Evolutionary conservation across 2,113 vertebrate genomes (phyloP).

Genomic region (Psammodynastes pulverulentus): DNA sequence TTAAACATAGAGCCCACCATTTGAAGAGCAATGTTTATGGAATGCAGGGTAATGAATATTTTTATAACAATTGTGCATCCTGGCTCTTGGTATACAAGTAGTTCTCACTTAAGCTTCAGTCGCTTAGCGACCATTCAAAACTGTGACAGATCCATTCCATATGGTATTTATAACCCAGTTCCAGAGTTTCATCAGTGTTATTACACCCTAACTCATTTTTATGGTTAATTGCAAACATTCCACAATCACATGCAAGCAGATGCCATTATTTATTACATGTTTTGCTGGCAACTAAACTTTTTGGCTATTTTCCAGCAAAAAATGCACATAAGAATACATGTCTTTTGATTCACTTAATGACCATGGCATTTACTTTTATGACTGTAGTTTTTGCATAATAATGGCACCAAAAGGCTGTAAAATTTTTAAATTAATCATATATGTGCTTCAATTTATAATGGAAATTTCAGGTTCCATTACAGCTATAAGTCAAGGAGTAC

Average conservation of each 20-base stretch:
- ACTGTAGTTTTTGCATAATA: background rate
- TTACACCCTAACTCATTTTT: background rate
- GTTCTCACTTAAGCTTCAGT: background rate
- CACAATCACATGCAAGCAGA: background rate
- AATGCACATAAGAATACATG: background rate
- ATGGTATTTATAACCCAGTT: background rate
- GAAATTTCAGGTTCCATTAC: background rate
- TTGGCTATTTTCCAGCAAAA: background rate
- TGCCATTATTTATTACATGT: background rate
- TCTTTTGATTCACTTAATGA: background rate
- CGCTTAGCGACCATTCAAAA: background rate
- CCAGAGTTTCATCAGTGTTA: background rate
- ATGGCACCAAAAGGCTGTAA: background rate
- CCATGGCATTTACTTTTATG: background rate
- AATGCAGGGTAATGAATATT: background rate
- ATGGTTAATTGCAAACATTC: background rate
- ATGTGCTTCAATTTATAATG: too few relatives aligned
- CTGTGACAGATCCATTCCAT: background rate
- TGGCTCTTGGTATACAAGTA: background rate
- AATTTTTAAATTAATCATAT: background rate
- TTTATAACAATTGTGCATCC: background rate
- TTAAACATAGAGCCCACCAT: background rate
- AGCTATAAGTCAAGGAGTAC: background rate
- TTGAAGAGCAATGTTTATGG: background rate
- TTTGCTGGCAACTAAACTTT: background rate